Conservation (phyloP, 2,888 invertebrate genomes). For the Fabriciana adippe region DNA sequence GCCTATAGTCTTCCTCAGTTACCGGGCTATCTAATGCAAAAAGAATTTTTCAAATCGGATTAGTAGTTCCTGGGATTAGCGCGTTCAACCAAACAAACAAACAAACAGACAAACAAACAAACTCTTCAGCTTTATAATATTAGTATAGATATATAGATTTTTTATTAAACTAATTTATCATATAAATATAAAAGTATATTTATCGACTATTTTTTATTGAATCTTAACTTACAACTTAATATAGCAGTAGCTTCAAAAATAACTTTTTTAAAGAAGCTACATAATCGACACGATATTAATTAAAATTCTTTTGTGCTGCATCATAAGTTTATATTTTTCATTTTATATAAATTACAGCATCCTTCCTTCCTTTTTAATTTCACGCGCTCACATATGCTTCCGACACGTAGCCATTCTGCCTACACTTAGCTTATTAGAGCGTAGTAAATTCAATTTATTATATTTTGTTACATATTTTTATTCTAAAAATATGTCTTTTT, state of each 20-base stretch:
- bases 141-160: too few relatives aligned
- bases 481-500: background rate
- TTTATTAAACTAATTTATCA: too few relatives aligned
- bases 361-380: conserved; percentile 30
- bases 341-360: conserved; percentile 29
- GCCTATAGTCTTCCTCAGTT: too few relatives aligned
- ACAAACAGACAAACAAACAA: too few relatives aligned
- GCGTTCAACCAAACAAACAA: too few relatives aligned
- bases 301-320: conserved; percentile 8
- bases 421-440: conserved; percentile 23
- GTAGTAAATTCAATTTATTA: conserved; percentile 18
- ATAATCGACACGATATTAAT: conserved; percentile 6
- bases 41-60: too few relatives aligned
- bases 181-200: too few relatives aligned
- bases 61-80: too few relatives aligned
- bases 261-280: background rate
- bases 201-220: too few relatives aligned
- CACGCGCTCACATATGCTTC: conserved; percentile 26
- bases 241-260: background rate
- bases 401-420: conserved; percentile 27
- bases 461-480: conserved; percentile 10
- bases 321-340: conserved; percentile 14
- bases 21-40: too few relatives aligned
- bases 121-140: too few relatives aligned
- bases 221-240: too few relatives aligned